phyloP scores from a whole-genome alignment of 2,797 vertebrate genomes.

The Anas bernieri region DNA sequence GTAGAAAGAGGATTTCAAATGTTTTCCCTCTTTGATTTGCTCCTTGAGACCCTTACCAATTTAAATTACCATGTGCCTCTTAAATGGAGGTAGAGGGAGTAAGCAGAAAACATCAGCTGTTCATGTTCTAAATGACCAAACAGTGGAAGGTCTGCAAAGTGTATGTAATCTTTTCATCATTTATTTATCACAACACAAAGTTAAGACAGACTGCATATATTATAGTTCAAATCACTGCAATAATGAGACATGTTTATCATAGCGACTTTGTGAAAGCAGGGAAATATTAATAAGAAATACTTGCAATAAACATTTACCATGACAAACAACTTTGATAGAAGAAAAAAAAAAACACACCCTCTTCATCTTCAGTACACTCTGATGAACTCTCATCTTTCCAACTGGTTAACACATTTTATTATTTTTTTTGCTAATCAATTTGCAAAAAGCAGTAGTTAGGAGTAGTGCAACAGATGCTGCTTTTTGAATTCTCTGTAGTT shows the following conservation, averaged over 20 bases:
- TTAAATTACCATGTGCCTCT: not conserved
- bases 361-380: not conserved
- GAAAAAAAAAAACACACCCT: not conserved
- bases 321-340: not conserved
- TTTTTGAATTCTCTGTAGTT: not conserved
- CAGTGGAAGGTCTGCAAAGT: not conserved
- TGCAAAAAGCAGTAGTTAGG: not conserved
- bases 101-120: not conserved
- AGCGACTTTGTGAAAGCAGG: not conserved
- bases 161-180: not conserved
- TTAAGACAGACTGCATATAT: not conserved
- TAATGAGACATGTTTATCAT: not conserved
- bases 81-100: rapidly evolving
- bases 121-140: not conserved
- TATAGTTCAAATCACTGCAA: not conserved
- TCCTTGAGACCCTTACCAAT: not conserved
- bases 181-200: not conserved
- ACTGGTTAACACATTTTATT: not conserved
- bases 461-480: not conserved
- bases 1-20: not conserved
- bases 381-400: not conserved
- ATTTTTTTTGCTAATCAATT: not conserved
- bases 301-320: not conserved
- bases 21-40: not conserved
- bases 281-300: not conserved